Percentiles rank a stretch among this genome's conserved stretches.
Conservation (phyloP, 2,797 vertebrate genomes). For the Tokudaia tokunoshimensis region DNA sequence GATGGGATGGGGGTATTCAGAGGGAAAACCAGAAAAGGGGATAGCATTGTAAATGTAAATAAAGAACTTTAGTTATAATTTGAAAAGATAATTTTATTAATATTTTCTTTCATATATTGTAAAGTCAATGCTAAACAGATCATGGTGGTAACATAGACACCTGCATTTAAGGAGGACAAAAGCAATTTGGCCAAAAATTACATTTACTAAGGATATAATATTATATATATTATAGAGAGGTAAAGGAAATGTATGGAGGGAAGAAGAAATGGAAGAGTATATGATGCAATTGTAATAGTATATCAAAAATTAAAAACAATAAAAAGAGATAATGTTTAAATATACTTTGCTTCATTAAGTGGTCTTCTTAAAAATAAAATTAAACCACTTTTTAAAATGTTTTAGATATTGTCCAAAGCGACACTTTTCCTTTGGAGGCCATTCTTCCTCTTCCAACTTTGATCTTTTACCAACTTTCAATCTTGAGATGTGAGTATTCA, state of each 20-base stretch:
- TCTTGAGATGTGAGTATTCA: not conserved
- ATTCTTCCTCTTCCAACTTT: not conserved
- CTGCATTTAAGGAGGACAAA: conserved; percentile 20
- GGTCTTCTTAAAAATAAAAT: conserved; percentile 15
- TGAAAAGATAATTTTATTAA: not conserved
- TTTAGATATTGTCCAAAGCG: not conserved
- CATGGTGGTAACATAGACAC: not conserved
- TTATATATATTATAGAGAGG: not conserved
- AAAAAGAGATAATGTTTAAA: not conserved
- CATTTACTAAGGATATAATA: conserved; percentile 8
- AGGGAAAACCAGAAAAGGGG: too few relatives aligned
- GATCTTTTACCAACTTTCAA: not conserved
- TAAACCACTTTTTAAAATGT: not conserved
- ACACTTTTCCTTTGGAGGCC: not conserved
- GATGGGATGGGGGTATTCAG: too few relatives aligned
- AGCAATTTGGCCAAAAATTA: not conserved
- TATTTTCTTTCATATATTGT: not conserved
- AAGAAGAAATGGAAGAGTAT: not conserved
- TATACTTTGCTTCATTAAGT: not conserved
- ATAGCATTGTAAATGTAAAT: too few relatives aligned
- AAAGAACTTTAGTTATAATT: too few relatives aligned
- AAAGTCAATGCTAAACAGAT: conserved; percentile 16
- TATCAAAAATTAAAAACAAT: not conserved
- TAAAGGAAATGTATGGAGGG: not conserved
- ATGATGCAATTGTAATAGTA: not conserved